Evolutionary conservation across 2,113 vertebrate species (phyloP), one percentile per base, ranked within the genome.

Genomic region (Oreochromis tanganicae): DNA sequence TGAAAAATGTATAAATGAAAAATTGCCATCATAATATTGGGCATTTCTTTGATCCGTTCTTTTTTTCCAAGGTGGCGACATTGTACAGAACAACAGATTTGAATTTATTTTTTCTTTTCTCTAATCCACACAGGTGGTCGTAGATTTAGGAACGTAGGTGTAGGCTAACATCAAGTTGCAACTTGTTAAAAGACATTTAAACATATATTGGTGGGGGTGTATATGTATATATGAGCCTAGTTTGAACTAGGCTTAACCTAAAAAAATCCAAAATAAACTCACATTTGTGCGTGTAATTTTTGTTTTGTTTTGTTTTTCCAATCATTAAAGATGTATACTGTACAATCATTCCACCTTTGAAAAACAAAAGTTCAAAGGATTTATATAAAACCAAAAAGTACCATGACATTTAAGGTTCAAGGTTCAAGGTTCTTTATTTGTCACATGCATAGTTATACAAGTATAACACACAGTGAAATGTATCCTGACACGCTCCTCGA

Each of bases 1-100:
- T 52, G 66, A 80, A 71, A 24, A 43, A 71, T 55, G 57, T 50
- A 73, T 36, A 91, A 85, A 91, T 57, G 36, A 36, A n/a, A 63
- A n/a, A 66, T 66, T 73, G 21, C 2, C 41, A 17, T 27, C 16
- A 27, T 29, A 1, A 29, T 7, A 27, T 73, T 10, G 14, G 21
- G 41, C 21, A 17, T 73, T 73, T 48, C 41, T 46, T 10, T 73
- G 5, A 73, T 27, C 38, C 1, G 4, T 80, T 81, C 6, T 5
- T 78, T 34, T 80, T 80, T 10, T 50, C 32, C 50, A 54, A 16
- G 3, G 21, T 27, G 3, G 41, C 2, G 9, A 46, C 0, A 1
- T 3, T 29, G 41, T 29, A 29, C 68, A 73, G 1, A 27, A 73
- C 14, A 46, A 73, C 21, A 48, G 9, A 27, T 73, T 27, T 73